Base-by-base conservation (phyloP, 2,113 vertebrate species). In the Hirundichthys speculiger region DNA sequence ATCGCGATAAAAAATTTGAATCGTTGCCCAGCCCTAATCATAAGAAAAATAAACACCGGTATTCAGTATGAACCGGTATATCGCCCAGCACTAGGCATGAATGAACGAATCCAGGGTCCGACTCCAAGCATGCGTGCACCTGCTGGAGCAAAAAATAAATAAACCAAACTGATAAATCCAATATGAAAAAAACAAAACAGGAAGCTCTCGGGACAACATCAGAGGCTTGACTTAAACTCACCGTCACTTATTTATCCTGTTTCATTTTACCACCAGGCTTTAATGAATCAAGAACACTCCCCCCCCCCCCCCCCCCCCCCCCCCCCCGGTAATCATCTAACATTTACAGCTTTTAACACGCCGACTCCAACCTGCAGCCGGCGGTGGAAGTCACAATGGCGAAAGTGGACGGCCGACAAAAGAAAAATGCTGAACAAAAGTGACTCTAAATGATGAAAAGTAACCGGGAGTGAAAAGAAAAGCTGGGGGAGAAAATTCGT, bases 401-500 rank as follows among this genome's bases (percentile, higher is more conserved):
- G 18, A 47, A 16, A 50, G 21, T 50, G 18, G n/a, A n/a, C 13
- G 22, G 13, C 64, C 45, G 21, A 16, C 10, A 59, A 43, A n/a
- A n/a, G n/a, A n/a, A n/a, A 15, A 68, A 30, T 22, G 30, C 13
- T 34, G 42, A 76, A 64, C 55, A 55, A 58, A 74, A 65, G 13
- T 54, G 9, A 39, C 45, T 55, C 49, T 62, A 18, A 65, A 42
- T 30, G 41, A 77, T 50, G 50, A 70, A 57, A 58, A 55, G 54
- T 42, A 49, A 54, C 20, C 21, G 34, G 48, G 27, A 75, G 46
- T 69, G 73, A 73, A 67, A 76, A 80, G 73, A 73, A 67, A 76
- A 80, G 67, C 41, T 34, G 12, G 42, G 38, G 57, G 90, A 83
- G 77, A 92, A 94, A 93, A 94, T 93, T 49, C 74, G 84, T 39